A percentile compares a stretch with the other conserved stretches of the same genome.
Evolutionary conservation across 2,113 vertebrate genomes (phyloP).

Genomic region (Tricholaema leucomelas): DNA sequence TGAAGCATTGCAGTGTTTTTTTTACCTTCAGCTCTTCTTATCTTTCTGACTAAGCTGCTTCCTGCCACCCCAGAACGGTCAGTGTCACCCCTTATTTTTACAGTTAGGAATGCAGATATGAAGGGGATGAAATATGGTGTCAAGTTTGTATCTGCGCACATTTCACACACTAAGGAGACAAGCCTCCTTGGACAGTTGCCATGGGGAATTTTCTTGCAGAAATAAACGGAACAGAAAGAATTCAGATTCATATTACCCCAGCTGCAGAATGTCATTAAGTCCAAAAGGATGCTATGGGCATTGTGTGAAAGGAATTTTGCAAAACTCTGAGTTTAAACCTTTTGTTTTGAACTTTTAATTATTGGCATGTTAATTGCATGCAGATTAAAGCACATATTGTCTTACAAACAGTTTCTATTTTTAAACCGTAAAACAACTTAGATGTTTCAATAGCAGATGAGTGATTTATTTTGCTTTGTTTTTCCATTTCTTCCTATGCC

Average conservation of each 20-base stretch:
- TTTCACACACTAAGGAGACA: slow-evolving; percentile 60
- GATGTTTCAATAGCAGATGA: background rate
- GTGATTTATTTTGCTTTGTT: slow-evolving; percentile 18
- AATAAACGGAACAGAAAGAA: slow-evolving; percentile 68
- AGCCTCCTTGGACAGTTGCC: slow-evolving; percentile 62
- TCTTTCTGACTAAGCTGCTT: slow-evolving; percentile 45
- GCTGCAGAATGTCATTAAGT: slow-evolving; percentile 74
- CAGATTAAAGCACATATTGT: slow-evolving; percentile 12
- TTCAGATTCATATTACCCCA: slow-evolving; percentile 64
- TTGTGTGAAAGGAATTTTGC: slow-evolving; percentile 72
- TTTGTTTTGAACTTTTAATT: slow-evolving; percentile 40
- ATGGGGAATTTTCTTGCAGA: slow-evolving; percentile 67
- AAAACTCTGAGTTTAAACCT: slow-evolving; percentile 61
- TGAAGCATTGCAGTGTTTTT: slow-evolving; percentile 40
- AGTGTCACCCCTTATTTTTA: slow-evolving; percentile 71
- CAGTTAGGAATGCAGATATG: slow-evolving; percentile 67
- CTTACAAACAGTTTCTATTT: slow-evolving; percentile 40
- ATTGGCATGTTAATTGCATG: slow-evolving; percentile 17
- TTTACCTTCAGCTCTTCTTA: slow-evolving; percentile 6
- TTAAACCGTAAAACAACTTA: slow-evolving; percentile 21
- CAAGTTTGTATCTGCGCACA: slow-evolving; percentile 49
- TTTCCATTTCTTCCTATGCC: slow-evolving; percentile 45
- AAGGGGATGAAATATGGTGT: slow-evolving; percentile 58
- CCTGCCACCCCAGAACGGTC: slow-evolving; percentile 39
- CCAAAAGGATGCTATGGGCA: slow-evolving; percentile 71